phyloP scores from a whole-genome alignment of 2,888 invertebrate species.

The Thera britannica region DNA sequence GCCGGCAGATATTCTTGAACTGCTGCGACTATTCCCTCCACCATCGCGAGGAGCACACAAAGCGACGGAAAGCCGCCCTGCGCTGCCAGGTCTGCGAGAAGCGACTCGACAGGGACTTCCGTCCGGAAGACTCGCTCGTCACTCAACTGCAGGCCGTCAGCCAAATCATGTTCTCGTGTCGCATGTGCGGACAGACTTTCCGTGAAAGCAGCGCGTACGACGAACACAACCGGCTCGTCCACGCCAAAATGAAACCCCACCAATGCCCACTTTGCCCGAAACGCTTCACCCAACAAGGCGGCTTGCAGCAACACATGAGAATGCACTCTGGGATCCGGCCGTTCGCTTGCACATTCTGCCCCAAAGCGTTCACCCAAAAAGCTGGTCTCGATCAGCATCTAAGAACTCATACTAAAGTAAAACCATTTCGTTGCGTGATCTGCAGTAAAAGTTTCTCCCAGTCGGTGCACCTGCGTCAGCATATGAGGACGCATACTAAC shows the following conservation, averaged over 20 bases:
- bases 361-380: constrained; percentile 78
- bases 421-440: constrained; percentile 78
- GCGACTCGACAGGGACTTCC: constrained; percentile 67
- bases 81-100: constrained; percentile 81
- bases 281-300: constrained; percentile 77
- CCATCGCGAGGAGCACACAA: constrained; percentile 78
- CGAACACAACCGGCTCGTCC: constrained; percentile 70
- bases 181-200: constrained; percentile 67
- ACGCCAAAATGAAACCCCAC: constrained; percentile 74
- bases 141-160: constrained; percentile 49
- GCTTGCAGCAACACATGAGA: constrained; percentile 78
- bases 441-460: constrained; percentile 79
- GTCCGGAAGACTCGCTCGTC: constrained; percentile 45
- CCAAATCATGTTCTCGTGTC: constrained; percentile 62
- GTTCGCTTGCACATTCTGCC: constrained; percentile 72
- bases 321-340: constrained; percentile 78
- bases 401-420: constrained; percentile 78
- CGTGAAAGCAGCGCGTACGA: constrained; percentile 63
- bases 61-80: constrained; percentile 73
- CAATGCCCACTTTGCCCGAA: constrained; percentile 75
- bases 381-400: constrained; percentile 79
- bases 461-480: constrained; percentile 77
- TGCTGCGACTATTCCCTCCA: constrained; percentile 80
- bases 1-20: constrained; percentile 75
- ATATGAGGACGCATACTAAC: constrained; percentile 81